Evolutionary conservation across 2,113 vertebrate species (phyloP), one percentile per base, ranked within the genome.

Genomic region (Ciconia stormi): DNA sequence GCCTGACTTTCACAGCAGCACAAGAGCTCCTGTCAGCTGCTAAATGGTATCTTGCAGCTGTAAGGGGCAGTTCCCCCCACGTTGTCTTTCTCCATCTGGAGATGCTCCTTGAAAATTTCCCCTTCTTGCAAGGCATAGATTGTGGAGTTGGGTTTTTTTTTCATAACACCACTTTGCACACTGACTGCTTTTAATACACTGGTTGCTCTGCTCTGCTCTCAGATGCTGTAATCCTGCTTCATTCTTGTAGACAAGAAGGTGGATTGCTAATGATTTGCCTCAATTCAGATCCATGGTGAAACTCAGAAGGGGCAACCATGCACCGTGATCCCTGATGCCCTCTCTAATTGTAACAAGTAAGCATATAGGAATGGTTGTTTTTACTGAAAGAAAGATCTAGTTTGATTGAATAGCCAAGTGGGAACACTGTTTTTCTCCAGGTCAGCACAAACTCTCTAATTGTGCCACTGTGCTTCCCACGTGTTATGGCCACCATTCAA

Each of bases 111-210:
- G 49, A 18, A 58, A 46, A 47, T 62, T 73, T 66, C 32, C 15
- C 17, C 9, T 73, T 80, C 58, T 46, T 62, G 46, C 46, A 29
- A 63, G n/a, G 19, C 19, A 34, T 29, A 73, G 22, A 5, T 65
- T 52, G 7, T 40, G n/a, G 16, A 5, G 2, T 52, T 38, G 36
- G 1, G 3, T 25, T 56, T 26, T 20, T 25, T 11, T 53, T 63
- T 16, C 6, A 1, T 32, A 61, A 59, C 4, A 6, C 7, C 17
- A 9, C 4, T 79, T 76, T 6, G 0, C 22, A 10, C 1, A 2
- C 36, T 49, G 42, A 16, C 22, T 61, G 13, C 46, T 82, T 77
- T 87, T 50, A 32, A 36, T 58, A 42, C 17, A 16, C 13, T 44
- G 34, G 3, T 17, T 55, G 25, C 38, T 67, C 9, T 62, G 55